Conservation (phyloP, 2,797 vertebrate species). For the Scolopax rusticola region DNA sequence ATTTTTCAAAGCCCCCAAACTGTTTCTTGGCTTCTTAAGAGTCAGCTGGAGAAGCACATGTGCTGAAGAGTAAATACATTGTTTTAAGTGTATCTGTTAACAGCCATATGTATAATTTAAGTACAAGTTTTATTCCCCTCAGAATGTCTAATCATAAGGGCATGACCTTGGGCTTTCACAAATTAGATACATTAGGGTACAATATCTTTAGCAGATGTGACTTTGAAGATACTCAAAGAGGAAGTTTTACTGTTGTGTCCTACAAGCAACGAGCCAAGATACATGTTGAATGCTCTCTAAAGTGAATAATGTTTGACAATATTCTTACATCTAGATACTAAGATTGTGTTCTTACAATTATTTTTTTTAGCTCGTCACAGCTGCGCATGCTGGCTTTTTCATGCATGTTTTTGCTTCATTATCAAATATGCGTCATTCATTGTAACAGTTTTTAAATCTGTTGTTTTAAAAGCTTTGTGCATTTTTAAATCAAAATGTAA, state of each 20-base stretch:
- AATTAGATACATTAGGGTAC: constrained; percentile 11
- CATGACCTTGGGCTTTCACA: constrained; percentile 59
- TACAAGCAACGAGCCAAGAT: not conserved
- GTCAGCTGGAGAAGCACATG: constrained; percentile 49
- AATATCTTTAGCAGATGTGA: constrained; percentile 47
- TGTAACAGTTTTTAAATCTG: not conserved
- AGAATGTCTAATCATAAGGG: constrained; percentile 18
- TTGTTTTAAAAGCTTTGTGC: constrained; percentile 7
- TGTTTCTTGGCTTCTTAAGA: not conserved
- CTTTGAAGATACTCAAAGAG: constrained; percentile 35
- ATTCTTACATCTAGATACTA: not conserved
- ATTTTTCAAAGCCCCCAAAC: constrained; percentile 16
- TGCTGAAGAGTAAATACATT: constrained; percentile 43
- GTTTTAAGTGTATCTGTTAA: constrained; percentile 58
- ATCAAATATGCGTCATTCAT: not conserved
- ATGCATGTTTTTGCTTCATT: not conserved
- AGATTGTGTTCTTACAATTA: not conserved
- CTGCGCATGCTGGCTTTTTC: not conserved
- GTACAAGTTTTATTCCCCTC: constrained; percentile 47
- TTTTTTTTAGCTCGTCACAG: not conserved
- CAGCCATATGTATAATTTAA: constrained; percentile 47
- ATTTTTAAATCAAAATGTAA: constrained; percentile 23
- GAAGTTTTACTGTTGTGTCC: not conserved
- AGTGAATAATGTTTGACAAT: not conserved
- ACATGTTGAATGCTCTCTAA: not conserved